Base-by-base conservation (phyloP, 2,888 invertebrate genomes). In the Andrena bucephala region DNA sequence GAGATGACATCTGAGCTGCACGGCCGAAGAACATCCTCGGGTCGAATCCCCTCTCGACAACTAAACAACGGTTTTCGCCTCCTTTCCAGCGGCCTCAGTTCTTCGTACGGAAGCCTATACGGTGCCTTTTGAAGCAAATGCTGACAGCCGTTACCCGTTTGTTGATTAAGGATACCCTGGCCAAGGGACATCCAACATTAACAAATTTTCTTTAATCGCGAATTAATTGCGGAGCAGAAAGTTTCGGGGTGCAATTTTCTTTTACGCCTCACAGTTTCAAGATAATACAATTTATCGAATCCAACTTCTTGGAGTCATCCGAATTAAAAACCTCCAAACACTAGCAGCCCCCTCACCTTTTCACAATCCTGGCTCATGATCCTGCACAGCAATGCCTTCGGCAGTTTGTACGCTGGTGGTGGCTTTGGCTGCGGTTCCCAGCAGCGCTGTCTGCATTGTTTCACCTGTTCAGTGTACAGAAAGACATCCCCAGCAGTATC, bases 381-480 rank as follows among this genome's bases (percentile, higher is more conserved):
- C 20, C 3, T 65, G 31, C 42, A 42, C 8, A 79, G 5, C 16
- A 82, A 78, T 2, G 74, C 85, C 29, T 54, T 87, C 0, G 87
- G 87, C 0, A 77, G 2, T 66, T 75, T 85, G 33, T 63, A 81
- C 0, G 7, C 1, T 0, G 87, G 71, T 0, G 84, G 71, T 31
- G 81, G 7, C 24, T 75, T 83, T 29, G 85, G 85, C n/a, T 81
- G 83, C 0, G 81, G 76, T 20, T 87, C 81, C 54, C 16, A 0
- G 5, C 67, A 65, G 8, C 60, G 7, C 1, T 0, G 0, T 20
- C 16, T 20, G 20, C 10, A 2, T 0, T 2, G 0, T 63, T 60
- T 84, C 3, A 42, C 0, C 8, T n/a, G 0, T 20, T 81, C 77
- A 0, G 74, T 84, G 4, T 69, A 84, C 10, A 81, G 0, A 8